These are phyloP conservation scores for Calcarius ornatus DNA, from an alignment of 2,113 vertebrate genomes.

Conservation along the genomic window DNA sequence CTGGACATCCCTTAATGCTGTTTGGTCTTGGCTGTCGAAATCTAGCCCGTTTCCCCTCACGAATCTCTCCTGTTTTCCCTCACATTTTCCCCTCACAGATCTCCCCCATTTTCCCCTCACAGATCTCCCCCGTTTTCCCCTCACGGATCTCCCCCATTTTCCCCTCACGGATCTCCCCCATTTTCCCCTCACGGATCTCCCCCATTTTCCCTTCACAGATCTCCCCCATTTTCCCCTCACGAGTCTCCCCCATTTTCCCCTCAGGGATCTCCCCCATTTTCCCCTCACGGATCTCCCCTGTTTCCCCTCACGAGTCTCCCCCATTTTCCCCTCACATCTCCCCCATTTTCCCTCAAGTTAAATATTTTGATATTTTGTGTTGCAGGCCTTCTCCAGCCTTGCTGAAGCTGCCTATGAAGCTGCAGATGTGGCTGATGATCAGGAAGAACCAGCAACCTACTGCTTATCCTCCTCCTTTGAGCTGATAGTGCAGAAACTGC, in stretches of 20 bases:
- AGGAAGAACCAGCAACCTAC: constrained; percentile 94
- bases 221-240: too few species aligned
- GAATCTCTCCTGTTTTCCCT: too few species aligned
- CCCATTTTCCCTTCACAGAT: too few species aligned
- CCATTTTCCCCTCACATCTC: too few species aligned
- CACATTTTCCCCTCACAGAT: not conserved
- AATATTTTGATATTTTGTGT: not conserved
- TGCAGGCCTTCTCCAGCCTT: constrained; percentile 94
- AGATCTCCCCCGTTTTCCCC: too few species aligned
- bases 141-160: not conserved
- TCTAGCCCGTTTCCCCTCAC: not conserved
- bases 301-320: too few species aligned
- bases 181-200: too few species aligned
- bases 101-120: not conserved
- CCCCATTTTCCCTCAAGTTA: not conserved
- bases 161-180: not conserved
- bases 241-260: too few species aligned
- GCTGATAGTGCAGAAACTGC: constrained; percentile 94
- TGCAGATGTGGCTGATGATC: constrained; percentile 93
- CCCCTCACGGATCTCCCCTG: too few species aligned
- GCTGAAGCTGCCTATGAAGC: constrained; percentile 97
- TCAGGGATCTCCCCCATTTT: not conserved
- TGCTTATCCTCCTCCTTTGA: constrained; percentile 97
- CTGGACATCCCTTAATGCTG: too few species aligned
- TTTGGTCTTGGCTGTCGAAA: rapidly evolving